phyloP scores from a whole-genome alignment of 2,113 vertebrate genomes.

The Ictalurus punctatus region DNA sequence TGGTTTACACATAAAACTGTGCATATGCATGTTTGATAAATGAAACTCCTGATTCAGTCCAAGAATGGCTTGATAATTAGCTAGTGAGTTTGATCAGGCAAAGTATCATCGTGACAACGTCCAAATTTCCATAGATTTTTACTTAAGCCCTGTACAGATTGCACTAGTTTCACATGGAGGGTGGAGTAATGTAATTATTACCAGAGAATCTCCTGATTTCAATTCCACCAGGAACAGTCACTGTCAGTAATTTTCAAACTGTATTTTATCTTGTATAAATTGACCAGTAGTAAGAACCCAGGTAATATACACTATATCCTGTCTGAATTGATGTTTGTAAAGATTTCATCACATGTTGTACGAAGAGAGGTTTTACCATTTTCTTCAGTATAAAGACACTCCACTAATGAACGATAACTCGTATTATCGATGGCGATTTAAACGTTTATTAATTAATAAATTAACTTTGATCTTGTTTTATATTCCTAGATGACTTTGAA shows the following conservation, averaged over 20 bases:
- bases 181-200: background rate
- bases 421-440: background rate
- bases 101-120: background rate
- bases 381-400: background rate
- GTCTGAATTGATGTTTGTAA: background rate
- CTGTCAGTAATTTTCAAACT: background rate
- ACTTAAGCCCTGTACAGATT: background rate
- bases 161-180: background rate
- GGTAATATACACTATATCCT: background rate
- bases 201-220: background rate
- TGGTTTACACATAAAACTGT: no score
- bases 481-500: conserved; percentile 78
- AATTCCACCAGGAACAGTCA: background rate
- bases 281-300: background rate
- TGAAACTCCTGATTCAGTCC: background rate
- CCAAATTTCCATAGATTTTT: background rate
- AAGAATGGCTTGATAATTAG: background rate
- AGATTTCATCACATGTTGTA: background rate
- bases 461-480: background rate
- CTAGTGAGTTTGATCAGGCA: background rate
- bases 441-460: background rate
- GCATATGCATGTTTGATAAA: no score
- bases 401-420: background rate
- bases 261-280: background rate
- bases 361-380: background rate